Conservation (phyloP, 2,797 vertebrate species). For the Acanthiza pusilla region DNA sequence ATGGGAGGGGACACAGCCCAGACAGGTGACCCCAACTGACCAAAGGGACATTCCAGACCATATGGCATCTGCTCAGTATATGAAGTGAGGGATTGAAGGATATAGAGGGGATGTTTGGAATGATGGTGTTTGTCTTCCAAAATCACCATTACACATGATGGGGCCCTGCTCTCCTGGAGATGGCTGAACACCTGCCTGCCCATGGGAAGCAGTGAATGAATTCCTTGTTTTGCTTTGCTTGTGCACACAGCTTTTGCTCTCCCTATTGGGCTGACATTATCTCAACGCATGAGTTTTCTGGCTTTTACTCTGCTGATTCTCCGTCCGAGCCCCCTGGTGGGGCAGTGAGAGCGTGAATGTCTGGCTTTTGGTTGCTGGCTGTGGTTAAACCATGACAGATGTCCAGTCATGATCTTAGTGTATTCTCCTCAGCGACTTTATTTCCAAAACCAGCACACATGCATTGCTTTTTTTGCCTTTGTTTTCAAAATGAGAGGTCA, state of each 20-base stretch:
- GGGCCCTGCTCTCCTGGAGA: neutral
- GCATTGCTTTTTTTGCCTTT: neutral
- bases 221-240: neutral
- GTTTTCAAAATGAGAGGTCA: neutral
- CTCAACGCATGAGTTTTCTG: neutral
- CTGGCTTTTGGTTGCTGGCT: neutral
- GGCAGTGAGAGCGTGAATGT: neutral
- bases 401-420: neutral
- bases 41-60: neutral
- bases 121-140: neutral
- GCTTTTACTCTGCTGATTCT: neutral
- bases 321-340: accelerated
- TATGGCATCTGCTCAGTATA: too few relatives aligned
- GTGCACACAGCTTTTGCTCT: neutral
- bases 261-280: neutral
- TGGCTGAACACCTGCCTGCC: neutral
- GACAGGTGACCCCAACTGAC: neutral
- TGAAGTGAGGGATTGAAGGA: neutral
- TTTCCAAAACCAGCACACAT: neutral
- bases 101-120: neutral
- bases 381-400: neutral
- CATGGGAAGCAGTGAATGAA: neutral
- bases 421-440: too few relatives aligned
- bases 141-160: accelerated
- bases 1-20: neutral